Evolutionary conservation across 1,140 invertebrate species (phyloP).

Genomic region (Lasioglossum albipes): DNA sequence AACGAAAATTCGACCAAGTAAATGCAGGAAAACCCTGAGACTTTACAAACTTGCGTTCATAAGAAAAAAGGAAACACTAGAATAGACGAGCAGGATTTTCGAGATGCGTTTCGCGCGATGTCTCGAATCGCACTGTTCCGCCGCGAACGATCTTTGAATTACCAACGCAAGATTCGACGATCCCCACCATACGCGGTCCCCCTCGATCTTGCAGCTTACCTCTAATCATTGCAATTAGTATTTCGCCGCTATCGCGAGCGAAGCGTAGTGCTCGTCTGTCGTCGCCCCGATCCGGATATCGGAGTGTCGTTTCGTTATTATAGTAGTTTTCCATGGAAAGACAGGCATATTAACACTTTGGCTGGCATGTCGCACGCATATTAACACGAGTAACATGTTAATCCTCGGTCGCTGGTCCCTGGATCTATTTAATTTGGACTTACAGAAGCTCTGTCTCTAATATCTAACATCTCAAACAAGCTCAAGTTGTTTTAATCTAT

Average conservation of each 20-base stretch:
- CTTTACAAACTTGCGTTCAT: conserved; percentile 12
- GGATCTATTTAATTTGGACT: too few species aligned
- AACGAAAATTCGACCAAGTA: background rate
- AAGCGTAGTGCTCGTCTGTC: background rate
- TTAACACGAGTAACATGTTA: too few species aligned
- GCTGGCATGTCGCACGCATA: too few species aligned
- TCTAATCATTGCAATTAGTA: conserved; percentile 48
- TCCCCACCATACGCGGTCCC: conserved; percentile 12
- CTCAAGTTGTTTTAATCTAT: too few species aligned
- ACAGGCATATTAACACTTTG: background rate
- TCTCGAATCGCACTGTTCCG: conserved; percentile 38
- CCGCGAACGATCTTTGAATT: conserved; percentile 26
- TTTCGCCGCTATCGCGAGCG: conserved; percentile 21
- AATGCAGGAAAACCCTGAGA: background rate
- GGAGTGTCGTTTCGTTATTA: background rate
- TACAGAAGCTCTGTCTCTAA: too few species aligned
- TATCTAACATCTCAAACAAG: too few species aligned
- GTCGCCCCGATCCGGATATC: background rate
- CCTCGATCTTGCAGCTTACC: conserved; percentile 15
- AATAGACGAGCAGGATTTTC: too few species aligned
- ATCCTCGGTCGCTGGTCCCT: too few species aligned
- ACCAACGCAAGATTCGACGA: conserved; percentile 32
- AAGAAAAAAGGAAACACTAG: background rate
- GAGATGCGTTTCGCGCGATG: background rate
- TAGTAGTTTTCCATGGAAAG: background rate